Evolutionary conservation across 2,797 vertebrate species (phyloP).

Genomic region (Cynodonichthys magdalenae): DNA sequence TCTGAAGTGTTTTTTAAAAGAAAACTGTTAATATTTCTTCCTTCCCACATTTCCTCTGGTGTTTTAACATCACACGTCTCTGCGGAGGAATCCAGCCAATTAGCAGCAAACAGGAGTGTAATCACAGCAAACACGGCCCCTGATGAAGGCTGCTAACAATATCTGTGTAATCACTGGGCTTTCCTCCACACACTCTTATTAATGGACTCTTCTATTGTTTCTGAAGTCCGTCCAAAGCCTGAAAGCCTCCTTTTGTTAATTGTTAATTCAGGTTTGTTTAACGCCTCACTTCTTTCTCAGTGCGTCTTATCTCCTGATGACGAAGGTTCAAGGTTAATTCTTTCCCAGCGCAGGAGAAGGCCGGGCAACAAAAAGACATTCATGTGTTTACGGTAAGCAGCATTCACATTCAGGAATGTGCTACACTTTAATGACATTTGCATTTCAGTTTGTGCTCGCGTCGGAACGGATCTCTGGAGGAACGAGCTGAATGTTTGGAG

Average conservation of each 20-base stretch:
- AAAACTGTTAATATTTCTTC: too few relatives aligned
- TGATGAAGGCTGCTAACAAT: too few relatives aligned
- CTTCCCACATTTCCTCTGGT: too few relatives aligned
- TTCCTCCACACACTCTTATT: too few relatives aligned
- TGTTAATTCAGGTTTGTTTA: conserved; percentile 2
- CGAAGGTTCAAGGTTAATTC: conserved; percentile 21
- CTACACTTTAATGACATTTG: background rate
- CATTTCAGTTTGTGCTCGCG: background rate
- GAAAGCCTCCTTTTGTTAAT: conserved; percentile 2
- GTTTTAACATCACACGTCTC: too few relatives aligned
- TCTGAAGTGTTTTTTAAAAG: too few relatives aligned
- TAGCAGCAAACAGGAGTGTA: too few relatives aligned
- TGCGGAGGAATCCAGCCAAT: too few relatives aligned
- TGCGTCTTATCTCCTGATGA: conserved; percentile 1
- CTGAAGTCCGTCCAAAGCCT: background rate
- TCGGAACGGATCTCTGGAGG: conserved; percentile 24
- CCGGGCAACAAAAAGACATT: conserved; percentile 22
- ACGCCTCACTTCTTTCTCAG: background rate
- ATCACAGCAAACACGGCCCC: too few relatives aligned
- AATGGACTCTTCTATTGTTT: too few relatives aligned
- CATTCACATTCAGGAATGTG: conserved; percentile 31
- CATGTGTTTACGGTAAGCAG: conserved; percentile 51
- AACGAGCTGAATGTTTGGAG: background rate
- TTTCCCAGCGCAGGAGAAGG: conserved; percentile 19
- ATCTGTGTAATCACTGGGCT: too few relatives aligned